Percentiles rank a stretch among this genome's conserved stretches.
Evolutionary conservation across 2,888 invertebrate species (phyloP).

Genomic region (Trachelus tabidus): DNA sequence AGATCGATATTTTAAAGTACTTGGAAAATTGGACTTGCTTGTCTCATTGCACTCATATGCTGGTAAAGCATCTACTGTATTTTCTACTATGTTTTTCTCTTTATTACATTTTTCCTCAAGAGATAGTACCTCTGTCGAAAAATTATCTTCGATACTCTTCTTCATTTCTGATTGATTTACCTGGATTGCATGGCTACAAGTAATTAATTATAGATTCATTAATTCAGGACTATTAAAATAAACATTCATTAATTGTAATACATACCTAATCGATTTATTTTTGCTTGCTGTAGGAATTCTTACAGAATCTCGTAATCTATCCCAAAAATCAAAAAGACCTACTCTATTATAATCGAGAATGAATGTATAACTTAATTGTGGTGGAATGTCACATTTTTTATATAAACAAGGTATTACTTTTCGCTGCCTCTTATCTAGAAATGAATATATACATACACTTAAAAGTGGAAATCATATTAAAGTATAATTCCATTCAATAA

Average conservation of each 20-base stretch:
- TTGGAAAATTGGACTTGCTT: not conserved
- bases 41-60: not conserved
- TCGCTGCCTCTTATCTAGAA: conserved; percentile 68
- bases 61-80: not conserved
- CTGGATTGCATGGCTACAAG: not conserved
- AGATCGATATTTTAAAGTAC: not conserved
- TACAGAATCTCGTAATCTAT: conserved; percentile 72
- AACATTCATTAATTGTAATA: not conserved
- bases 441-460: conserved; percentile 6
- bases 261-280: not conserved
- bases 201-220: not conserved
- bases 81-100: not conserved
- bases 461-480: conserved; percentile 4
- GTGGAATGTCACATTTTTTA: conserved; percentile 73
- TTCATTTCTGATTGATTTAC: not conserved
- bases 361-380: conserved; percentile 75
- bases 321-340: conserved; percentile 78
- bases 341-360: conserved; percentile 72
- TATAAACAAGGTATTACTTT: conserved; percentile 81
- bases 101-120: not conserved
- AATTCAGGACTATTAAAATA: not conserved
- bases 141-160: not conserved
- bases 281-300: conserved; percentile 28
- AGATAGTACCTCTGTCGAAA: not conserved
- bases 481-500: conserved; percentile 7